Percentiles rank a stretch among this genome's conserved stretches.
phyloP scores from a whole-genome alignment of 2,797 vertebrate genomes.

The Betta splendens region DNA sequence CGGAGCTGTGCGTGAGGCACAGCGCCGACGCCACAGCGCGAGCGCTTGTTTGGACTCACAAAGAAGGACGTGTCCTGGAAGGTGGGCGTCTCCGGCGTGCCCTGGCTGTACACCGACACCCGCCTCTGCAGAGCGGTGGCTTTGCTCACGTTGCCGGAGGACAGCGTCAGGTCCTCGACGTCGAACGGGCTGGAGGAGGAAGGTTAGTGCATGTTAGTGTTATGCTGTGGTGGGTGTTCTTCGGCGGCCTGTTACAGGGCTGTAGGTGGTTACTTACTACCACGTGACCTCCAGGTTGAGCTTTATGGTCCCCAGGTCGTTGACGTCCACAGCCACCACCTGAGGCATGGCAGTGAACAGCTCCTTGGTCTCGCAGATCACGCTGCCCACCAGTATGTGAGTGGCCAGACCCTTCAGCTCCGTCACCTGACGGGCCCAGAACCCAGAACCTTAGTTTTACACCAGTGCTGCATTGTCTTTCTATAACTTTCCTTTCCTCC shows the following conservation, averaged over 20 bases:
- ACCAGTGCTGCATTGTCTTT: too few species aligned
- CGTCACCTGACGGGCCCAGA: slow-evolving; percentile 83
- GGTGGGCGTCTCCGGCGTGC: slow-evolving; percentile 94
- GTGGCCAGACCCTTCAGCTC: slow-evolving; percentile 97
- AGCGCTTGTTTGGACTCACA: slow-evolving; percentile 87
- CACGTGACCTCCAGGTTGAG: slow-evolving; percentile 97
- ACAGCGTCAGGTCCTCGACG: slow-evolving; percentile 92
- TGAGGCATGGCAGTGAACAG: slow-evolving; percentile 96
- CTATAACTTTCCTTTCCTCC: too few species aligned
- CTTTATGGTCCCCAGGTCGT: slow-evolving; percentile 97
- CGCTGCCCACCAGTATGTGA: slow-evolving; percentile 95
- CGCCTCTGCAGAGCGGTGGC: slow-evolving; percentile 92
- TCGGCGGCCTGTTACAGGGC: too few species aligned
- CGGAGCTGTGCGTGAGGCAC: too few species aligned
- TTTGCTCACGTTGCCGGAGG: slow-evolving; percentile 91
- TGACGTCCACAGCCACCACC: slow-evolving; percentile 96
- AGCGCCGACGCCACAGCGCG: too few species aligned
- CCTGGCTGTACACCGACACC: slow-evolving; percentile 97
- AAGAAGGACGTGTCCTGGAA: slow-evolving; percentile 97
- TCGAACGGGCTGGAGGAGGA: slow-evolving; percentile 90
- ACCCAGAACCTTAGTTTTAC: neutral
- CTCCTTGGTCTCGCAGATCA: slow-evolving; percentile 98
- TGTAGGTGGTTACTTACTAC: slow-evolving; percentile 92
- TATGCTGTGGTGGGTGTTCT: too few species aligned
- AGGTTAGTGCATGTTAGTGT: too few species aligned